phyloP scores from a whole-genome alignment of 2,113 vertebrate genomes.

The Lamprotornis superbus region DNA sequence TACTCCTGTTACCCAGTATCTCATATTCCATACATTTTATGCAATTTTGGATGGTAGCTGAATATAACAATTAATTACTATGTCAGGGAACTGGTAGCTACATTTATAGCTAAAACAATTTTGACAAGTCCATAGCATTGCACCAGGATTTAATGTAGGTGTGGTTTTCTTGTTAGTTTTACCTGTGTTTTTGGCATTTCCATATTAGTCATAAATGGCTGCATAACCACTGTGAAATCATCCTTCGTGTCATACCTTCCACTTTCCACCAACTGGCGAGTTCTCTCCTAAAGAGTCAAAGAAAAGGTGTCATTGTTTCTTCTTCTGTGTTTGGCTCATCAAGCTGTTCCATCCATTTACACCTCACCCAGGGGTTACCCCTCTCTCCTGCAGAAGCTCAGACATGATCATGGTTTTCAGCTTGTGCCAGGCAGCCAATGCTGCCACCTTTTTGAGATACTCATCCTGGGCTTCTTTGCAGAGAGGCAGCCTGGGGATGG shows the following conservation, averaged over 20 bases:
- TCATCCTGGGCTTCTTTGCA: neutral
- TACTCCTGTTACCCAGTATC: neutral
- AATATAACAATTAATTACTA: neutral
- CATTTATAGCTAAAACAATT: neutral
- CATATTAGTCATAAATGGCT: constrained; percentile 66
- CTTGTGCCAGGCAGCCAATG: neutral
- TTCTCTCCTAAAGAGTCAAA: constrained; percentile 54
- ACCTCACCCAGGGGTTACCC: neutral
- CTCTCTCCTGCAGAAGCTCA: neutral
- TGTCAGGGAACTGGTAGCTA: neutral
- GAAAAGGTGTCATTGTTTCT: neutral
- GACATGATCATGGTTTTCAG: fast-evolving
- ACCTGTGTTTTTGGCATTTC: constrained; percentile 70
- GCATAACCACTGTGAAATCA: constrained; percentile 78
- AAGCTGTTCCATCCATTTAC: neutral
- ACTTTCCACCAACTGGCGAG: constrained; percentile 57
- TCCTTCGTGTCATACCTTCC: constrained; percentile 73
- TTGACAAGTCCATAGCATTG: neutral
- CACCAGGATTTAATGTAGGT: neutral
- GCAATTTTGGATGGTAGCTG: neutral
- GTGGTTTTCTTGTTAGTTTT: neutral
- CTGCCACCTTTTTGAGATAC: neutral
- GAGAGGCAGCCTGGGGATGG: neutral
- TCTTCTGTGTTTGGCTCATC: neutral
- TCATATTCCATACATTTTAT: neutral